These are phyloP conservation scores for Madoqua kirkii DNA, from an alignment of 2,113 vertebrate genomes.

Conservation along the genomic window DNA sequence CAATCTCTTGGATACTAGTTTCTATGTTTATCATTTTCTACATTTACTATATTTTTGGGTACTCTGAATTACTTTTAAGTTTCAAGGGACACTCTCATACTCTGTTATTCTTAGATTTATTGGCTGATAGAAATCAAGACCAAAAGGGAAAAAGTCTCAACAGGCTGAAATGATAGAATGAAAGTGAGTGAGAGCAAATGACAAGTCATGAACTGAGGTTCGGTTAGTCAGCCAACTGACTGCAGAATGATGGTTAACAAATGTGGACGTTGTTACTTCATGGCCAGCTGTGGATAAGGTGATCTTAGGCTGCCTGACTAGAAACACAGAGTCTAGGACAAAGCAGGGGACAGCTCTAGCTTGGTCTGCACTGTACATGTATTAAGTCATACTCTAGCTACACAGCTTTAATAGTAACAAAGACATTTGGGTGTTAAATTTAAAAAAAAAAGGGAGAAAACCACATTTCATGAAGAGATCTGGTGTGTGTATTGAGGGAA, in stretches of 20 bases:
- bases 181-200: slow-evolving; percentile 3
- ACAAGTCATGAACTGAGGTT: neutral
- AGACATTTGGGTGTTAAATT: neutral
- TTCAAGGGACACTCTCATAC: neutral
- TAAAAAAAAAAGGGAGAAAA: neutral
- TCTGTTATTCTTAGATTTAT: neutral
- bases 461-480: neutral
- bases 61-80: neutral
- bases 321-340: neutral
- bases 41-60: neutral
- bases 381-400: neutral
- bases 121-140: neutral
- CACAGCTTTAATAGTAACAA: neutral
- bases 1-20: neutral
- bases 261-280: neutral
- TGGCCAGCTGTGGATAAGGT: neutral
- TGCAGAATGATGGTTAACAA: neutral
- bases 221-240: neutral
- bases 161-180: neutral
- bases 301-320: neutral
- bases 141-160: neutral
- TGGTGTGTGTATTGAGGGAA: neutral
- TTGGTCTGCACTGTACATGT: neutral
- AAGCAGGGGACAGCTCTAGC: neutral
- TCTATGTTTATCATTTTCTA: neutral